Base-by-base conservation (phyloP, 2,888 invertebrate genomes). In the Erebia epiphron region DNA sequence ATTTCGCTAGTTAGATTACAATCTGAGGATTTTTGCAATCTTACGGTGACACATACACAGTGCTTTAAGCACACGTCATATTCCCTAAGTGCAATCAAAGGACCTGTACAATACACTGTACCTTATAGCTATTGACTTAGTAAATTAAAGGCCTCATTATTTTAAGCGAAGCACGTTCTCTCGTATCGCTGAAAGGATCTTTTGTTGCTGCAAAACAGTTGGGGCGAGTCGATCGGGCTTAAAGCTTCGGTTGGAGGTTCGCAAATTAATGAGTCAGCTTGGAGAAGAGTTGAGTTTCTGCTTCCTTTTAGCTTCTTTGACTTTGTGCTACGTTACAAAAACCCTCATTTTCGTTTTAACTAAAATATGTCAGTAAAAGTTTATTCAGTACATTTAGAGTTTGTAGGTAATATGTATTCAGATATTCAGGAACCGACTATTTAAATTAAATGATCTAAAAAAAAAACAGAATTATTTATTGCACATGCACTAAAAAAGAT, bases 191-290 rank as follows among this genome's bases (percentile, higher is more conserved):
- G 87, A 90, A 91, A 88, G 86, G 90, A 84, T 83, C 90, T 88
- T 91, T 92, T 92, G 90, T 91, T 88, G 78, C 79, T 80, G 84
- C 86, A 87, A 89, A 91, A 90, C 88, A 90, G 90, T 91, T 83
- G 85, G 84, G 86, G 84, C 81, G 83, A 92, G 91, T 92, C 92
- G 91, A 91, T 92, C 90, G 80, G 77, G 77, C 78, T 79, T 81
- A 84, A 84, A 82, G 85, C 90, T 90, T 91, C 91, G 85, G 81
- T 91, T 91, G 85, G 81, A 79, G 80, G 78, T 80, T 85, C 83
- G 86, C 85, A 92, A 92, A 91, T 92, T 92, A 92, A 92, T 89
- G 92, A 89, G 83, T 86, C 78, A 77, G 77, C 78, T 80, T 74
- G 79, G 79, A 80, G 81, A 78, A 81, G 84, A 83, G 82, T 86